Evolutionary conservation across 2,113 vertebrate species (phyloP).

Genomic region (Tyto alba): DNA sequence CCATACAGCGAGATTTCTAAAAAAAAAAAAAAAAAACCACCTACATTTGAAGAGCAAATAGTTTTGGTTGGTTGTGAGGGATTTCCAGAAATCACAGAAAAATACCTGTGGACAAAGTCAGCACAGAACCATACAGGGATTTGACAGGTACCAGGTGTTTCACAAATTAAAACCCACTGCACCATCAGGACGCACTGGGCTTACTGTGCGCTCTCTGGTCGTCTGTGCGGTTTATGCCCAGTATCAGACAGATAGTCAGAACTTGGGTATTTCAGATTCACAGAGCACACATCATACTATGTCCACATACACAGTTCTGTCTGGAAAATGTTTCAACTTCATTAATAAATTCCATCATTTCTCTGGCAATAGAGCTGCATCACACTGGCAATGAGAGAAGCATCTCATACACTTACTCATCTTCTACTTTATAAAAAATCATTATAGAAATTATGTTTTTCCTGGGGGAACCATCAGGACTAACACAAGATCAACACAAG

Average conservation of each 20-base stretch:
- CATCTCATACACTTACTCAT: not conserved
- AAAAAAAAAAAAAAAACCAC: no score
- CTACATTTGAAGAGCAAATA: no score
- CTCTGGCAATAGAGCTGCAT: not conserved
- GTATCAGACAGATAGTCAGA: not conserved
- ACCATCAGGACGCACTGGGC: not conserved
- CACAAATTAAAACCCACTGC: rapidly evolving
- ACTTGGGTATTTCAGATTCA: not conserved
- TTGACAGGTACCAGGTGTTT: not conserved
- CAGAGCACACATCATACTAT: not conserved
- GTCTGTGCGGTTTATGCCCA: not conserved
- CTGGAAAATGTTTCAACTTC: not conserved
- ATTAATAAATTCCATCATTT: not conserved
- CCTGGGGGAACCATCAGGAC: not conserved
- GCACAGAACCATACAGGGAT: not conserved
- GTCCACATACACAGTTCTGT: not conserved
- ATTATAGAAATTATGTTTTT: not conserved
- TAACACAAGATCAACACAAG: not conserved
- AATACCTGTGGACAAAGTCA: not conserved
- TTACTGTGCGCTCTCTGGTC: not conserved
- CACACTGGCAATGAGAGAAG: not conserved
- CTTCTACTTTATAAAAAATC: not conserved
- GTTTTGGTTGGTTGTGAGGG: not conserved
- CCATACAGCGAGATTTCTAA: not conserved
- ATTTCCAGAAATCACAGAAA: not conserved